Evolutionary conservation across 2,888 invertebrate species (phyloP), one percentile per base, ranked within the genome.

Genomic region (Nasonovia ribisnigri): DNA sequence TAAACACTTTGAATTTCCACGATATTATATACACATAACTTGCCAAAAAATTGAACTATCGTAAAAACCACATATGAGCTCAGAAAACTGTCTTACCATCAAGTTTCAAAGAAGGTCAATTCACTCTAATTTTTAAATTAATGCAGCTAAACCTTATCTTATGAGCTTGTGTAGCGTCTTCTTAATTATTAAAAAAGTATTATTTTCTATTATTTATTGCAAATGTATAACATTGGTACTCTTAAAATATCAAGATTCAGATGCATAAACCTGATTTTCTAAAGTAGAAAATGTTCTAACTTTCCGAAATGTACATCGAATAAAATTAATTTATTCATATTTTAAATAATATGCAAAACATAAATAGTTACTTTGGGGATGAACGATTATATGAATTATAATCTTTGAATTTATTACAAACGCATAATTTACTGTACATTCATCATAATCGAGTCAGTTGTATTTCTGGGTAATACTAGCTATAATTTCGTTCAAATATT

Each of bases 401-500:
- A 36, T 77, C 36, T 77, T 77, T 77, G 36, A 36, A 77, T 36
- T 77, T 36, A 36, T 77, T 77, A 77, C 36, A 77, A 36, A 36
- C 10, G 29, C 43, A 43, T 84, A 42, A 84, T 29, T 84, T 84
- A 84, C 43, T 43, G 43, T 43, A 13, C 29, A 84, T 26, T 84
- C 42, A 36, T 77, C 29, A 84, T 84, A 84, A 84, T 84, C 29
- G 29, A 43, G 43, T 10, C 24, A 13, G 43, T 84, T 43, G 13
- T 29, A 3, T 84, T 43, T 84, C 84, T 10, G 42, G 43, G 29
- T 26, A 43, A 43, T 29, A 84, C 11, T n/a, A n/a, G n/a, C n/a
- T 84, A 84, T 84, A 84, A 43, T 84, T 43, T 42, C 26, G 43
- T 84, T 84, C 43, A 43, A 84, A 84, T 84, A 43, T 84, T 84